Base-by-base conservation (phyloP, 2,888 invertebrate genomes). In the Tricholauxania praeusta region DNA sequence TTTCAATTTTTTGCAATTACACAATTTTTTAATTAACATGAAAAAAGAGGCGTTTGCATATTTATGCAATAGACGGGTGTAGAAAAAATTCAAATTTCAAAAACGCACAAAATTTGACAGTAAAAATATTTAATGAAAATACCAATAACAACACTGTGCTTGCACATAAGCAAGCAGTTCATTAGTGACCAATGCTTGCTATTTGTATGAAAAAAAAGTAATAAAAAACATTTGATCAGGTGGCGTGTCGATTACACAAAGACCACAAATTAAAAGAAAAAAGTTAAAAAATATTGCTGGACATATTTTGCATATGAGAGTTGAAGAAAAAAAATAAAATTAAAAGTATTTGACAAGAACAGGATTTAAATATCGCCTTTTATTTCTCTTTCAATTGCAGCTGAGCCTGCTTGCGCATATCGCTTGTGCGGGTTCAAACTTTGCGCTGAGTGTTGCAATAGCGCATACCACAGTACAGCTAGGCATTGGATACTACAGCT, bases 41-140 rank as follows among this genome's bases (percentile, higher is more conserved):
- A 28, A 57, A 59, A 12, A 69, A 28, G 60, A 48, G 57, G 67
- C 48, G 57, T 48, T 39, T 5, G 14, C 12, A 17, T n/a, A 17
- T 19, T 53, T 53, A 66, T 53, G 66, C 47, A 66, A 53, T 7
- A 22, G 51, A 51, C 28, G 32, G 62, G 62, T 14, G 17, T n/a
- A 17, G 47, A 0, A 39, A 22, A 51, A 69, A 39, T 49, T 64
- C 28, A 39, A 7, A 39, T 39, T 39, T 39, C 10, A 64, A 39
- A 49, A 69, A 69, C 68, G 59, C 68, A 69, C 28, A 69, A 60
- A 60, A 51, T 59, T 69, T 69, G 68, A 69, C 68, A 69, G 39
- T 39, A 39, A 39, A 39, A 39, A 39, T 28, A 2, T 28, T 28
- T 28, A 28, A 28, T 4, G 3, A 3, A 28, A 69, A 69, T 59